Evolutionary conservation across 2,797 vertebrate genomes (phyloP).

Genomic region (Ambastaia sidthimunki): DNA sequence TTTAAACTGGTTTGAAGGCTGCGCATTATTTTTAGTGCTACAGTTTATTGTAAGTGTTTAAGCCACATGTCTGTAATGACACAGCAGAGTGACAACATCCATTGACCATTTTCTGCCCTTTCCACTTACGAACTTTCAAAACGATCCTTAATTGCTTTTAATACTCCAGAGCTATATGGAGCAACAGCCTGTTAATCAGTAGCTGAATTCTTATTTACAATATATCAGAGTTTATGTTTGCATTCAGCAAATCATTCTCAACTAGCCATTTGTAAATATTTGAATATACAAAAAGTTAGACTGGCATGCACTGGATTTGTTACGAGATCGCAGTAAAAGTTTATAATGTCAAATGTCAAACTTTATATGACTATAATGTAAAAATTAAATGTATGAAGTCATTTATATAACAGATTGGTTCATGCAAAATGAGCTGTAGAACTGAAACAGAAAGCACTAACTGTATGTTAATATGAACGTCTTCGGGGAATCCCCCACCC

Average conservation of each 20-base stretch:
- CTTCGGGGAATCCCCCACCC: slow-evolving; percentile 34
- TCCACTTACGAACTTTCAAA: background rate
- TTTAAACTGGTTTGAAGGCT: slow-evolving; percentile 8
- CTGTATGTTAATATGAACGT: background rate
- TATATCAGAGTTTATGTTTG: background rate
- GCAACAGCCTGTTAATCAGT: background rate
- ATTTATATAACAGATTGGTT: background rate
- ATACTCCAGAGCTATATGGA: background rate
- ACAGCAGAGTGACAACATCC: background rate
- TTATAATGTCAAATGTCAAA: background rate
- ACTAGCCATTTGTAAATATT: background rate
- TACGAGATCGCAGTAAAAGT: slow-evolving; percentile 61
- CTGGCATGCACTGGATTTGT: slow-evolving; percentile 79
- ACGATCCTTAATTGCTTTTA: background rate
- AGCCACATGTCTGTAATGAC: slow-evolving; percentile 7
- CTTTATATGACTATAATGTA: background rate
- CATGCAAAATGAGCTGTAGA: background rate
- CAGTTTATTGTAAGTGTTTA: background rate
- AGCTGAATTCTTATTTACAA: background rate
- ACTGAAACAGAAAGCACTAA: slow-evolving; percentile 11
- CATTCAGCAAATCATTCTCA: background rate
- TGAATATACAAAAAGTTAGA: background rate
- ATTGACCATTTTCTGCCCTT: background rate
- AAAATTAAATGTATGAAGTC: background rate
- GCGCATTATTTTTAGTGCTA: slow-evolving; percentile 25